Evolutionary conservation across 2,888 invertebrate genomes (phyloP), one percentile per base, ranked within the genome.

Genomic region (Pollenia amentaria): DNA sequence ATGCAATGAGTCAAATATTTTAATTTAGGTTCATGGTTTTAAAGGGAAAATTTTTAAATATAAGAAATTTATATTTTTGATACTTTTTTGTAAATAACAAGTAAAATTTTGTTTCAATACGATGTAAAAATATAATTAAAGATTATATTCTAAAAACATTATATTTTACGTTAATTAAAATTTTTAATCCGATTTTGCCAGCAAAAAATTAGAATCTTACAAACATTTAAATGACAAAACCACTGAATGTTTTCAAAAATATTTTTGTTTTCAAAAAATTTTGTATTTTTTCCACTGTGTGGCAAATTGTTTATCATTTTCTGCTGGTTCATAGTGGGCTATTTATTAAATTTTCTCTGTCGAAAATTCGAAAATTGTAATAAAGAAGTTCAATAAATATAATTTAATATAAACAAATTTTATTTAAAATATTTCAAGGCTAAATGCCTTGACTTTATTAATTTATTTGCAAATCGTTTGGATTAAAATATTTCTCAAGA

Each of bases 1-100:
- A 73, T 18, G 40, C 6, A 64, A 64, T 40, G 46, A 80, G 72
- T 80, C 64, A 80, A 55, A 64, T 9, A 42, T 60, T 70, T 62
- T 38, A 42, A 44, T 44, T 29, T n/a, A n/a, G 40, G 7, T 53
- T 70, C 12, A 29, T 72, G 64, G 72, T 2, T 70, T 62, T 21
- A n/a, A 51, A 51, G 12, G 3, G 3, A 18, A 10, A 18, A 55
- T n/a, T 21, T 21, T 55, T 21, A 8, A 18, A 55, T 55, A 38
- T 38, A 16, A n/a, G 42, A 14, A 12, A 29, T 29, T 2, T 3
- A 29, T n/a, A 29, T 29, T 2, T 29, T 21, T 21, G 21, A 21
- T 21, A 2, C 1, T 2, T 29, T 29, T 29, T 29, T 29, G 29
- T 29, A 29, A 29, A 29, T 29, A 29, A 29, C 2, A 1, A 29